Conservation (phyloP, 2,888 invertebrate genomes). For the Patella depressa region DNA sequence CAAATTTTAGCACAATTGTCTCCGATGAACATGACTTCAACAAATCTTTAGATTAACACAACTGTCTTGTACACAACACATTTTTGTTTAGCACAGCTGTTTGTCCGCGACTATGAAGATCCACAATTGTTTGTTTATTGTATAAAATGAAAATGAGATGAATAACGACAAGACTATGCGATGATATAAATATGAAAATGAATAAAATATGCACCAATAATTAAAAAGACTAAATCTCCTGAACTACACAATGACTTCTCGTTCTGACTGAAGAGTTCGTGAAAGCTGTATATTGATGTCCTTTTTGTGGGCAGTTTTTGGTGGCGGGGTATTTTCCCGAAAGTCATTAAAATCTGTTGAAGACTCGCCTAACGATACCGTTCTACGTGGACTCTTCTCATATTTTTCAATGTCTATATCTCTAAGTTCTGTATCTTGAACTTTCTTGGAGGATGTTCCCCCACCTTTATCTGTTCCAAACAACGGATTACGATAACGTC, state of each 20-base stretch:
- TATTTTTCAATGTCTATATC: conserved; percentile 71
- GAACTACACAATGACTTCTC: conserved; percentile 57
- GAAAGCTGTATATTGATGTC: conserved; percentile 60
- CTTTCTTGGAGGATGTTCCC: conserved; percentile 56
- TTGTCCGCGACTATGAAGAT: too few relatives aligned
- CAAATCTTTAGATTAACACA: too few relatives aligned
- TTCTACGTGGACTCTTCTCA: conserved; percentile 59
- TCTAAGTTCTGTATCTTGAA: conserved; percentile 75
- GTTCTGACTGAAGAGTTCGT: conserved; percentile 46
- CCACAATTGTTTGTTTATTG: too few relatives aligned
- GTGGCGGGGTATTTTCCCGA: conserved; percentile 47
- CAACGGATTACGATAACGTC: conserved; percentile 83
- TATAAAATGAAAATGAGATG: too few relatives aligned
- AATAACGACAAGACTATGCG: not conserved
- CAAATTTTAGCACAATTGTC: too few relatives aligned
- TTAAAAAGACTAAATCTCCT: not conserved
- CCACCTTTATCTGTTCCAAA: conserved; percentile 76
- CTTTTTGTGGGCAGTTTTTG: conserved; percentile 55
- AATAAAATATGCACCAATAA: conserved; percentile 7
- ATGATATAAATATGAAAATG: not conserved
- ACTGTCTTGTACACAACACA: too few relatives aligned
- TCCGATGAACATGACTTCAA: too few relatives aligned
- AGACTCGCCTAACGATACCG: conserved; percentile 46
- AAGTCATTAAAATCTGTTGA: conserved; percentile 55
- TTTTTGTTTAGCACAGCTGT: too few relatives aligned